Evolutionary conservation across 1,140 invertebrate species (phyloP).

Genomic region (Platorchestia sp.): DNA sequence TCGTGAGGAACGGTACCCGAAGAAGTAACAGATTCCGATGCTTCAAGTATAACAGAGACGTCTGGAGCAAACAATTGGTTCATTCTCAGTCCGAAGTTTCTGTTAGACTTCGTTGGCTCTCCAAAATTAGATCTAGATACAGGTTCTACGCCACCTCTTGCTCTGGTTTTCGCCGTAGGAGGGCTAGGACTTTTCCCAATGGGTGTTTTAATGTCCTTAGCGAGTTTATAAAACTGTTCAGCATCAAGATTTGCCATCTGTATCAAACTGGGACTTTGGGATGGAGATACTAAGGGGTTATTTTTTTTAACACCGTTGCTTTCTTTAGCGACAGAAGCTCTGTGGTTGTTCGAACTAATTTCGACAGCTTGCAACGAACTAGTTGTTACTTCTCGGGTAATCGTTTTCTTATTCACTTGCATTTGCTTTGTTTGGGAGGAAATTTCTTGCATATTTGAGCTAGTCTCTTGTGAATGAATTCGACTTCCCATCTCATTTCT

Average conservation of each 20-base stretch:
- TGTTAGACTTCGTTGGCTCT: slow-evolving; percentile 65
- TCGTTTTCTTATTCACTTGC: slow-evolving; percentile 57
- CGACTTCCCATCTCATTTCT: background rate
- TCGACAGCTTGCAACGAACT: background rate
- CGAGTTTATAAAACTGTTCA: slow-evolving; percentile 62
- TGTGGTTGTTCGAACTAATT: background rate
- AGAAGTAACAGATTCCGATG: slow-evolving; percentile 69
- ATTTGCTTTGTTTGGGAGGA: slow-evolving; percentile 58
- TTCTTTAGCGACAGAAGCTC: background rate
- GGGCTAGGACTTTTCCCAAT: slow-evolving; percentile 44
- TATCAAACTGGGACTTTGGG: slow-evolving; percentile 16
- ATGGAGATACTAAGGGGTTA: background rate
- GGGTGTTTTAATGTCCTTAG: slow-evolving; percentile 60
- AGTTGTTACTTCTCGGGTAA: background rate
- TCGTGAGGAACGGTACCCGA: slow-evolving; percentile 68
- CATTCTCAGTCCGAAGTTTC: slow-evolving; percentile 68
- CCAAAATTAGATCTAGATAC: background rate
- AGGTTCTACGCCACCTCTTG: background rate
- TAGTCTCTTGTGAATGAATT: background rate
- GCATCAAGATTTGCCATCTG: slow-evolving; percentile 63
- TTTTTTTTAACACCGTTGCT: background rate
- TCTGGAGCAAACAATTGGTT: slow-evolving; percentile 69
- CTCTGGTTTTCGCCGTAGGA: slow-evolving; percentile 8
- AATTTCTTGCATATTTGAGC: slow-evolving; percentile 17
- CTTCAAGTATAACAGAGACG: slow-evolving; percentile 70